Base-by-base conservation (phyloP, 2,888 invertebrate genomes). In the Litoditis marina region DNA sequence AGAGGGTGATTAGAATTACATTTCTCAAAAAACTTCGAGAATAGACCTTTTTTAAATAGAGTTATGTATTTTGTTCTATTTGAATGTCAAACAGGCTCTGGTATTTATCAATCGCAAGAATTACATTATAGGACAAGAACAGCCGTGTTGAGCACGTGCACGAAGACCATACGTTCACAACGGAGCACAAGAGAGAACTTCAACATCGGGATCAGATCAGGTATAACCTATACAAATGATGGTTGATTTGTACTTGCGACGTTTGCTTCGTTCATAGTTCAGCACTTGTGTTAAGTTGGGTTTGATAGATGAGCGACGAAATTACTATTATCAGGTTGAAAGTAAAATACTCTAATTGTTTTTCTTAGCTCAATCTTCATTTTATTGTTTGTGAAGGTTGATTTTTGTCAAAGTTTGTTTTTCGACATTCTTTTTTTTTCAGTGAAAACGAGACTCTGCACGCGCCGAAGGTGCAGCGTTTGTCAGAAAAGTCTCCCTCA, bases 151-250 rank as follows among this genome's bases (percentile, higher is more conserved):
- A 57, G 28, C 36, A 57, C 16, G n/a, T n/a, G n/a, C 69, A 73
- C 28, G 73, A 73, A 32, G 69, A 73, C 8, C 69, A 73, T 44
- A 60, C 63, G 27, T 32, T 72, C 8, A 59, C 73, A 4, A 60
- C 62, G 11, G 74, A 74, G 27, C 62, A 68, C 55, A 74, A 76
- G 52, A 50, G 65, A 16, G 73, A 73, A 25, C 47, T 74, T 19
- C 66, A 70, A 30, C 70, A 73, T 34, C 57, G 67, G 39, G 75
- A 76, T 59, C 70, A 71, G 56, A 62, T 68, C 57, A 73, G 73
- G 73, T 73, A 50, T 50, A 28, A 50, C 11, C 28, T 27, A n/a
- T 25, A n/a, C 50, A 11, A 16, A n/a, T 16, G 39, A 36, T 36
- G 13, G 39, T 36, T 11, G 39, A 36, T 16, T 36, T 36, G 11